Percentiles rank a stretch among this genome's conserved stretches.
phyloP scores from a whole-genome alignment of 2,888 invertebrate species.

The Dryomyza anilis region DNA sequence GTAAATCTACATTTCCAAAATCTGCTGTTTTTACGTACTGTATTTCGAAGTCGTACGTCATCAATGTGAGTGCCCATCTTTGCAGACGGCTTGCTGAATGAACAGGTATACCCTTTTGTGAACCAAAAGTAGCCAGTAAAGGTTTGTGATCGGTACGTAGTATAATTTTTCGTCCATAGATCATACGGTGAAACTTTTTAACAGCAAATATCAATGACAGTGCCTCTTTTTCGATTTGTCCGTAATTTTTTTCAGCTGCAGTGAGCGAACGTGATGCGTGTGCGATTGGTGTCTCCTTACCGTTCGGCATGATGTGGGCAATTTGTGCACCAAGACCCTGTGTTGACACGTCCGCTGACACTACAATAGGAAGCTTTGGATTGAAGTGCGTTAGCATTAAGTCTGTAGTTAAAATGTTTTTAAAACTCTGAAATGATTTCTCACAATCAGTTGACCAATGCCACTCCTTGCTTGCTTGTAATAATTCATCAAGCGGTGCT shows the following conservation, averaged over 20 bases:
- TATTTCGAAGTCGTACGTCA: too few relatives aligned
- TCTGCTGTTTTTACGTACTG: not conserved
- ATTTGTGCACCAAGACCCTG: constrained; percentile 32
- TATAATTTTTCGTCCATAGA: constrained; percentile 32
- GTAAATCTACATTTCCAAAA: not conserved
- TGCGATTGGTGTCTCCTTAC: constrained; percentile 26
- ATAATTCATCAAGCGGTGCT: constrained; percentile 27
- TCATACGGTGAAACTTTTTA: constrained; percentile 33
- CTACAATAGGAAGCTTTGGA: too few relatives aligned
- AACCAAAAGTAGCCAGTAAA: constrained; percentile 49
- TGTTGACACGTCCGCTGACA: constrained; percentile 32
- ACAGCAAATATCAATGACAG: constrained; percentile 33
- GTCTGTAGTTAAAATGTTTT: constrained; percentile 29
- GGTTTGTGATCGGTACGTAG: constrained; percentile 55
- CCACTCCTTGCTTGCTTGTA: constrained; percentile 23
- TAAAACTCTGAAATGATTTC: constrained; percentile 32
- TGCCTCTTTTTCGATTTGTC: constrained; percentile 36
- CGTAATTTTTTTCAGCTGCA: too few relatives aligned
- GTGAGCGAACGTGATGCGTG: constrained; percentile 30
- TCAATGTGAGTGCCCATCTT: constrained; percentile 28
- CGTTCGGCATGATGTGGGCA: constrained; percentile 30
- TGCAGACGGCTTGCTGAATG: constrained; percentile 32
- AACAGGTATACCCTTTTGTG: constrained; percentile 41
- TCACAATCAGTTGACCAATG: constrained; percentile 26
- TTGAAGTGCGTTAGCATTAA: constrained; percentile 26